Conservation (phyloP, 2,113 vertebrate species). For the Pituophis catenifer region DNA sequence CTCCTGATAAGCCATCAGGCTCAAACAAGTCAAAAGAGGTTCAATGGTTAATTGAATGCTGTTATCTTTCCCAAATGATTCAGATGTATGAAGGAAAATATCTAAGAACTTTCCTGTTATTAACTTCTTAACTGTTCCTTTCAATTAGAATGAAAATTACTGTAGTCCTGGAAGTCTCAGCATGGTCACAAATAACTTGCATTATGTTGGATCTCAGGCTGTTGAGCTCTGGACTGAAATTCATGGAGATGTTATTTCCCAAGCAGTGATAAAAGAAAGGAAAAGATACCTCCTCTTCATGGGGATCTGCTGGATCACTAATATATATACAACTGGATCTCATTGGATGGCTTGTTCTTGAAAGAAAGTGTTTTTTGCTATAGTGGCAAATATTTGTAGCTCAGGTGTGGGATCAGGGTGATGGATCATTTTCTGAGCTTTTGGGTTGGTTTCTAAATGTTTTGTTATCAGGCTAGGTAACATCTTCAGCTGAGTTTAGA, state of each 20-base stretch:
- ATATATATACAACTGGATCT: background rate
- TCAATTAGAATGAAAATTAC: background rate
- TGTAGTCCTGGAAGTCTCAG: background rate
- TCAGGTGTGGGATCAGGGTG: too few species aligned
- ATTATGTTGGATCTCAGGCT: background rate
- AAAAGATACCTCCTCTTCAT: background rate
- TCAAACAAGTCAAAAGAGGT: background rate
- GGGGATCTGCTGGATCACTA: background rate
- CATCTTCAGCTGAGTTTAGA: too few species aligned
- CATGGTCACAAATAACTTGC: background rate
- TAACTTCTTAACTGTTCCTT: background rate
- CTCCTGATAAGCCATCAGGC: slow-evolving; percentile 53
- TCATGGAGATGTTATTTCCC: background rate
- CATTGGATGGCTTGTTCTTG: background rate
- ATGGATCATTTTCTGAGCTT: too few species aligned
- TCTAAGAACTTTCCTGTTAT: background rate
- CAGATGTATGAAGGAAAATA: background rate
- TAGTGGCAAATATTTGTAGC: too few species aligned
- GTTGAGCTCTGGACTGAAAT: background rate
- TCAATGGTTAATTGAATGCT: background rate
- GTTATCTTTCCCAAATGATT: background rate
- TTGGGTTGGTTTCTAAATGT: too few species aligned
- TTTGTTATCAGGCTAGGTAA: too few species aligned
- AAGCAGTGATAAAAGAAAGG: background rate
- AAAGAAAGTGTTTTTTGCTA: background rate